phyloP scores from a whole-genome alignment of 2,113 vertebrate species.

The Eptesicus fuscus region DNA sequence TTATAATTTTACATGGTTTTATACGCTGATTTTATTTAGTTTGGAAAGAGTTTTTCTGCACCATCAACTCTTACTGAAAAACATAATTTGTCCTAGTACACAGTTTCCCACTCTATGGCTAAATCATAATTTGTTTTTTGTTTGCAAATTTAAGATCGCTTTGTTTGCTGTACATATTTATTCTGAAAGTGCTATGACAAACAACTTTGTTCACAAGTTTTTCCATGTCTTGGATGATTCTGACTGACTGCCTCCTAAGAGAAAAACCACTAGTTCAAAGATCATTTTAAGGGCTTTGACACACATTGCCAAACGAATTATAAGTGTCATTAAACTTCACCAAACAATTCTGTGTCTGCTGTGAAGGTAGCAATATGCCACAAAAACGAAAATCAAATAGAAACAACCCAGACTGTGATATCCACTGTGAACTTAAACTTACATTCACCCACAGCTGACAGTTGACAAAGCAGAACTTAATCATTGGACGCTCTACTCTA shows the following conservation, averaged over 20 bases:
- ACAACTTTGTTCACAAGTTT: background rate
- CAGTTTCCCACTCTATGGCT: background rate
- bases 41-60: background rate
- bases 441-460: background rate
- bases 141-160: background rate
- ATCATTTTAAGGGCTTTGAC: background rate
- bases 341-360: background rate
- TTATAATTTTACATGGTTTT: background rate
- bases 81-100: background rate
- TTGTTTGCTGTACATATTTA: background rate
- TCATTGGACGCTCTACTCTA: background rate
- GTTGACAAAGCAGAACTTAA: background rate
- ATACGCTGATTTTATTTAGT: background rate
- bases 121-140: background rate
- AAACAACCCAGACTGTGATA: background rate
- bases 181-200: background rate
- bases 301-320: background rate
- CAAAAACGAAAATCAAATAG: background rate
- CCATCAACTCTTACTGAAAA: background rate
- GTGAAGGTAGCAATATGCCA: background rate
- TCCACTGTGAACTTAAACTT: background rate
- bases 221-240: background rate
- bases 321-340: constrained; percentile 1
- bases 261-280: background rate
- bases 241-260: background rate